phyloP scores from a whole-genome alignment of 2,797 vertebrate genomes.

The Oryzias dopingdopingensis region DNA sequence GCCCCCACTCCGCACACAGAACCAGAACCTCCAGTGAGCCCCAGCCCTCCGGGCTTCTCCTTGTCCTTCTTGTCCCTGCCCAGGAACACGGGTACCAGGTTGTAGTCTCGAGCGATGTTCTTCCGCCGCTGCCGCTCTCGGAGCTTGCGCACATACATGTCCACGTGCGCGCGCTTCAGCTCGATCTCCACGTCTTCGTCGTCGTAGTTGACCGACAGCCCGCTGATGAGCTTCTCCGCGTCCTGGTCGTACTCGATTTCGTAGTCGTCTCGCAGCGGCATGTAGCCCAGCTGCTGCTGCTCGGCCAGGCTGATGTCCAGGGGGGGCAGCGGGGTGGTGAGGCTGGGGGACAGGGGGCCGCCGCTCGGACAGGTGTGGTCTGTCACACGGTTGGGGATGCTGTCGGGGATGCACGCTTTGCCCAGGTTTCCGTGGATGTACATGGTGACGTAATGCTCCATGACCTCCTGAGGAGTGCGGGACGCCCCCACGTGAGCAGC shows the following conservation, averaged over 20 bases:
- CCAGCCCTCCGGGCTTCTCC: slow-evolving; percentile 72
- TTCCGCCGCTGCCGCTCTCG: slow-evolving; percentile 91
- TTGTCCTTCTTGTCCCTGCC: slow-evolving; percentile 91
- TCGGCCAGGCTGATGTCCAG: slow-evolving; percentile 89
- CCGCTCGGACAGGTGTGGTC: slow-evolving; percentile 96
- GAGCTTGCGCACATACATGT: slow-evolving; percentile 97
- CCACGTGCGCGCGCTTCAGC: slow-evolving; percentile 93
- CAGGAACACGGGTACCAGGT: slow-evolving; percentile 89
- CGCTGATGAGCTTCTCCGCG: slow-evolving; percentile 94
- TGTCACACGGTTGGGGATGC: slow-evolving; percentile 94
- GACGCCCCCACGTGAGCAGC: slow-evolving; percentile 91
- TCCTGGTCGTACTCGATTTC: slow-evolving; percentile 98
- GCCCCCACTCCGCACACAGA: slow-evolving; percentile 26
- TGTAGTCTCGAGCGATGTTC: slow-evolving; percentile 94
- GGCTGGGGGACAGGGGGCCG: slow-evolving; percentile 89
- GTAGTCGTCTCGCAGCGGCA: slow-evolving; percentile 96
- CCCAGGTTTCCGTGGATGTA: slow-evolving; percentile 98
- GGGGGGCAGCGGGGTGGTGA: slow-evolving; percentile 90
- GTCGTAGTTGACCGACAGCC: slow-evolving; percentile 94
- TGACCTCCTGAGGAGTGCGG: slow-evolving; percentile 93
- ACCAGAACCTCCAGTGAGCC: slow-evolving; percentile 20
- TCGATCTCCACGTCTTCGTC: slow-evolving; percentile 97
- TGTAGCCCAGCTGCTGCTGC: slow-evolving; percentile 97
- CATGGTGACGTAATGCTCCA: slow-evolving; percentile 99
- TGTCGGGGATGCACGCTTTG: slow-evolving; percentile 96